Base-by-base conservation (phyloP, 2,888 invertebrate species). In the Metallyticus violacea region DNA sequence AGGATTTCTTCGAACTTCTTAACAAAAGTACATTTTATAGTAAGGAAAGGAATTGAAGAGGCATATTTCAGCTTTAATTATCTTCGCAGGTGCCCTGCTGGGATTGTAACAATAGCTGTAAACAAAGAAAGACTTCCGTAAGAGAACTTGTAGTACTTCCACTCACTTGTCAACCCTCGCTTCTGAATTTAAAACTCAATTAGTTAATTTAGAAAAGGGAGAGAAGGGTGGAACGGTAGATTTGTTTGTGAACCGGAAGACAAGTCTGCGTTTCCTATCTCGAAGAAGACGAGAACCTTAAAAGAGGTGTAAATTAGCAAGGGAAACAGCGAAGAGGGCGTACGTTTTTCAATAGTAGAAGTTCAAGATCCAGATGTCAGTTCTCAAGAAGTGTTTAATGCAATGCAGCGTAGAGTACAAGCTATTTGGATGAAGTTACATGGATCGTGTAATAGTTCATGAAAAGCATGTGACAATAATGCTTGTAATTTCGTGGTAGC, bases 151-250 rank as follows among this genome's bases (percentile, higher is more conserved):
- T 22, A 80, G 30, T 80, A 29, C 80, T 25, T 22, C 27, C 28
- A 15, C 28, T 80, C 80, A 30, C 28, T 80, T 7, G 83, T 27
- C 26, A 22, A 22, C 40, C 40, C 83, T 28, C 27, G 27, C 77
- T 77, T 30, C 83, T 79, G 78, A 85, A 87, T 85, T 87, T 87
- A 85, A 88, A 88, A 88, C 88, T 87, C 88, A 88, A 88, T 88
- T 88, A 88, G 87, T 86, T 88, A 87, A 88, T 88, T 88, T 82
- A 79, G 86, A 85, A 25, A 85, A 77, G 79, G 86, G 79, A 85
- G 29, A 76, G 29, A 30, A 27, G 22, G 27, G 29, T 28, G 28
- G 29, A 6, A 77, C 27, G 29, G 29, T 2, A 22, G 85, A 40
- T 25, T 77, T 26, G 62, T 62, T 7, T 40, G 26, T 40, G 25